A percentile compares a stretch with the other conserved stretches of the same genome.
Conservation (phyloP, 2,113 vertebrate species). For the Felis catus region DNA sequence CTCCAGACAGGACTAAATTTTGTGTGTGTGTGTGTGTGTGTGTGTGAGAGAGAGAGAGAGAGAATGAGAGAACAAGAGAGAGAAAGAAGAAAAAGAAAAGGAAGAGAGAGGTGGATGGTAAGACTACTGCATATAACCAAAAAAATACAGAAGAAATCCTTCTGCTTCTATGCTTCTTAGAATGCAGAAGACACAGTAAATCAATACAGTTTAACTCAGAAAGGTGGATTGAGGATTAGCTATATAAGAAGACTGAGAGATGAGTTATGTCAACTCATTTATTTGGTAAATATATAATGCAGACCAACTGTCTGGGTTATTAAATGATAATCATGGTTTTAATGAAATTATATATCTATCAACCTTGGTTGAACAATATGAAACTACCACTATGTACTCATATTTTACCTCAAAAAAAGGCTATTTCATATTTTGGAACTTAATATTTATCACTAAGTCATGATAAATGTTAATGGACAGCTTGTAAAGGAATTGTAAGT, state of each 20-base stretch:
- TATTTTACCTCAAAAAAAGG: background rate
- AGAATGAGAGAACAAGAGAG: background rate
- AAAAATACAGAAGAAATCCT: background rate
- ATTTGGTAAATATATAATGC: background rate
- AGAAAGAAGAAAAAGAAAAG: background rate
- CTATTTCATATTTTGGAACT: slow-evolving; percentile 1
- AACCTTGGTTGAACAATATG: background rate
- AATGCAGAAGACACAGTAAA: background rate
- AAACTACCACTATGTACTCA: background rate
- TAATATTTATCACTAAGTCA: background rate
- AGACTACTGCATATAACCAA: background rate
- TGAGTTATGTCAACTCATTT: background rate
- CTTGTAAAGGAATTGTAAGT: background rate
- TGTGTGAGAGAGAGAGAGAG: background rate
- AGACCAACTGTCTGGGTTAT: background rate
- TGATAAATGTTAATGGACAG: slow-evolving; percentile 13
- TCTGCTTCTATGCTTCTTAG: background rate
- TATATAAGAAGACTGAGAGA: background rate
- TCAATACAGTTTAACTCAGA: background rate
- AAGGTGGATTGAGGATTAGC: background rate
- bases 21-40: background rate
- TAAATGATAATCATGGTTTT: slow-evolving; percentile 21
- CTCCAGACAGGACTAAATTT: background rate
- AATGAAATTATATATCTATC: slow-evolving; percentile 6
- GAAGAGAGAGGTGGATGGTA: background rate